These are phyloP conservation scores for Stenodera caucasica DNA, from an alignment of 2,888 invertebrate genomes.

Conservation along the genomic window DNA sequence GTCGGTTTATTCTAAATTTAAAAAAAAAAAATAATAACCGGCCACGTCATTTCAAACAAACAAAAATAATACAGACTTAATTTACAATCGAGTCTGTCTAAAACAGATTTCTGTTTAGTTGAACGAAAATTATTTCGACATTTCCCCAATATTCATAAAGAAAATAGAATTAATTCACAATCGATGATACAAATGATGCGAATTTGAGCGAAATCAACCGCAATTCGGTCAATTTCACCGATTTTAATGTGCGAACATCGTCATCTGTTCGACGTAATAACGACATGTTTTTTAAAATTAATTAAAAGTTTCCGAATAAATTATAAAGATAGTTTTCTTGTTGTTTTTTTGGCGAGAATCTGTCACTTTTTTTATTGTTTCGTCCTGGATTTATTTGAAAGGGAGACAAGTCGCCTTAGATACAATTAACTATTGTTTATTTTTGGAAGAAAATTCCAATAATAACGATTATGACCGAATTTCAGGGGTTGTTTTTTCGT, in stretches of 20 bases:
- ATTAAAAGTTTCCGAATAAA: slow-evolving; percentile 22
- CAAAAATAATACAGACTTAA: slow-evolving; percentile 39
- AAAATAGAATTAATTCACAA: slow-evolving; percentile 15
- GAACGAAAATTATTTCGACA: too few species aligned
- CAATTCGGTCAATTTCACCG: neutral
- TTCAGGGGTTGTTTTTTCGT: too few species aligned
- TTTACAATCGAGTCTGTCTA: slow-evolving; percentile 47
- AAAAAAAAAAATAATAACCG: too few species aligned
- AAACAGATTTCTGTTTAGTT: slow-evolving; percentile 47
- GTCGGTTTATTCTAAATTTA: slow-evolving; percentile 43
- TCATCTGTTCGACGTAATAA: slow-evolving; percentile 20
- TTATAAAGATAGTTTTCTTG: slow-evolving; percentile 15
- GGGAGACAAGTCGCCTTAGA: too few species aligned
- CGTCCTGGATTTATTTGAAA: too few species aligned
- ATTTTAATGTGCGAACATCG: slow-evolving; percentile 21
- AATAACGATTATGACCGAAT: too few species aligned
- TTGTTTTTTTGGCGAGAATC: too few species aligned
- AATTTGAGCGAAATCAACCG: slow-evolving; percentile 4
- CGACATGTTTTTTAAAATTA: slow-evolving; percentile 23
- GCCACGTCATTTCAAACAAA: slow-evolving; percentile 35
- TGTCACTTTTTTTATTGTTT: too few species aligned
- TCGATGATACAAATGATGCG: slow-evolving; percentile 19
- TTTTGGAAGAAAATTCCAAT: too few species aligned
- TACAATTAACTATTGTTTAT: too few species aligned
- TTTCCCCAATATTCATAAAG: too few species aligned